Base-by-base conservation (phyloP, 35 echinoderm and acorn worm species). In the Strongylocentrotus purpuratus region DNA sequence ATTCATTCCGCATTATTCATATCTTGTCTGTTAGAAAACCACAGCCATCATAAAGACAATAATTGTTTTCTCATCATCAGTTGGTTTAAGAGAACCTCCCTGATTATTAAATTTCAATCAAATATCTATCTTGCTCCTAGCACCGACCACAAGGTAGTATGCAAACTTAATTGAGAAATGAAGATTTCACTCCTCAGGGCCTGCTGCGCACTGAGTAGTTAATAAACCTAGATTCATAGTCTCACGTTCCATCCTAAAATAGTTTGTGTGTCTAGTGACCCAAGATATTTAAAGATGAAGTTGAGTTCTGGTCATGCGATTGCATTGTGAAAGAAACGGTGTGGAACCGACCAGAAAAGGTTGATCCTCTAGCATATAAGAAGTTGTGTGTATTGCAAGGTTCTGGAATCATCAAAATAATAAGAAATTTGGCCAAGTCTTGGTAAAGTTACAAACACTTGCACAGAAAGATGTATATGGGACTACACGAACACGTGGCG, bases 71-170 rank as follows among this genome's bases (percentile, higher is more conserved):
- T 78, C 65, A 78, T 78, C 65, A 28, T 18, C 20, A 78, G 65
- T n/a, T 78, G 22, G 65, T 28, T 78, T 78, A 78, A 28, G 22
- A 5, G 65, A 28, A n/a, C 22, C 65, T 78, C 28, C 65, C 20
- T 78, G 65, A 78, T 78, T 78, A 78, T 78, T 78, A 78, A 78
- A 78, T 78, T 78, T 78, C 65, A n/a, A 78, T 78, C 65, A 78
- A 78, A 78, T 78, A 78, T 78, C 18, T 78, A 78, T 78, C 65
- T 78, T 78, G 65, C 65, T 78, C 65, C 65, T 28, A 78, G 65
- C 65, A 78, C 25, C 17, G 6, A 55, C 50, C 50, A 55, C 50
- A 28, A 28, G 28, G 65, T 78, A 78, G 22, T 78, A 7, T 78
- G 65, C 22, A 7, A n/a, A 78, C 65, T 78, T 78, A 78, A 78